These are phyloP conservation scores for Propithecus coquereli DNA, from an alignment of 2,113 vertebrate species.

Conservation along the genomic window DNA sequence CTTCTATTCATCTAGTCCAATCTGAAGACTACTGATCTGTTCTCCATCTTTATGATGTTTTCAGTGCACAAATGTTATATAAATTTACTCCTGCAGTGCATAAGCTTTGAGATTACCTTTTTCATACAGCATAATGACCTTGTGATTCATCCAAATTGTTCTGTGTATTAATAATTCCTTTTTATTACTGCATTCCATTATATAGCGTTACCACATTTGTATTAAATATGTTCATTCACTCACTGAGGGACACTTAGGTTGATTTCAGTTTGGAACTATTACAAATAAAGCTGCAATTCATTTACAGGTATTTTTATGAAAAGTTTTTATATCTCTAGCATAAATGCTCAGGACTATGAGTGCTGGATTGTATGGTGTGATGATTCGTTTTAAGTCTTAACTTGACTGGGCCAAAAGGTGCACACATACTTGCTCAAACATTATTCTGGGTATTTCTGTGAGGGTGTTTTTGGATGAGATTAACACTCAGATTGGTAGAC, in stretches of 20 bases:
- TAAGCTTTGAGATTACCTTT: not conserved
- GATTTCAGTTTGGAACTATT: not conserved
- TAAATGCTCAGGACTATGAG: not conserved
- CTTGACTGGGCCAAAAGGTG: not conserved
- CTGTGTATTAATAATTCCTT: not conserved
- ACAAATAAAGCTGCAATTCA: not conserved
- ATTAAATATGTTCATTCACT: no score
- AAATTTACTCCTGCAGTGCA: not conserved
- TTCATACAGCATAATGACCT: not conserved
- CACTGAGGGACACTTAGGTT: not conserved
- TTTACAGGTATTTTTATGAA: not conserved
- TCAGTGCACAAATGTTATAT: not conserved
- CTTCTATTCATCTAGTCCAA: not conserved
- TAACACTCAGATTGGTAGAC: not conserved
- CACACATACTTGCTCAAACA: not conserved
- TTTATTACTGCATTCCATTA: not conserved
- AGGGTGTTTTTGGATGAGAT: not conserved
- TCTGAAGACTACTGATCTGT: not conserved
- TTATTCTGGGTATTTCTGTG: not conserved
- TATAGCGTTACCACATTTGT: not conserved
- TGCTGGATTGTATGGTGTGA: not conserved
- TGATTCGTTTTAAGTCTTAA: not conserved
- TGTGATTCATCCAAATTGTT: not conserved
- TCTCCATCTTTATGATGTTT: not conserved
- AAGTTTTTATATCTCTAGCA: not conserved